Percentiles rank a stretch among this genome's conserved stretches.
These are phyloP conservation scores for Philopedon plagiatum DNA, from an alignment of 2,888 invertebrate genomes.

Conservation along the genomic window DNA sequence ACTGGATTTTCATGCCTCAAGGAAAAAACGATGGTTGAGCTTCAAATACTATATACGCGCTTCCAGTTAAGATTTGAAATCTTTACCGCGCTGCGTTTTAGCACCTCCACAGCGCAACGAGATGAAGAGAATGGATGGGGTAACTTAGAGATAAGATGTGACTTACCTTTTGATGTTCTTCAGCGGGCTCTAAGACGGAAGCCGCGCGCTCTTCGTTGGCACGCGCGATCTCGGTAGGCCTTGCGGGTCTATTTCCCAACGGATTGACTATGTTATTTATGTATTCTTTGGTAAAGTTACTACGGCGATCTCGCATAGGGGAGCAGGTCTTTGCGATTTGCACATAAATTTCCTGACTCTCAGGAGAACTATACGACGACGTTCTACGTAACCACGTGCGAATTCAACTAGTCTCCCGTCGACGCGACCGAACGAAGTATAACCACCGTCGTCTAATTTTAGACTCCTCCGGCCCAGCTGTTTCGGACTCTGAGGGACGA, in stretches of 20 bases:
- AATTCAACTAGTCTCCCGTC: constrained; percentile 49
- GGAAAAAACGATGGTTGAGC: no score
- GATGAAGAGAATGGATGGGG: not conserved
- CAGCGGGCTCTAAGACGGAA: constrained; percentile 59
- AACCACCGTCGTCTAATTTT: constrained; percentile 62
- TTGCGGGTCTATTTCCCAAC: constrained; percentile 71
- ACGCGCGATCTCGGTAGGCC: constrained; percentile 69
- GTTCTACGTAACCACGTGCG: constrained; percentile 57
- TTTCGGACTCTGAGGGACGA: constrained; percentile 49
- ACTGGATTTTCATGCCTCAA: no score
- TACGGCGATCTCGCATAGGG: constrained; percentile 69
- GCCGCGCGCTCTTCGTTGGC: constrained; percentile 61
- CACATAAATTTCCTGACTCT: constrained; percentile 60
- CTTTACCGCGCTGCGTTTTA: not conserved
- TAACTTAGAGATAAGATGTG: not conserved
- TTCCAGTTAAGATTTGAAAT: not conserved
- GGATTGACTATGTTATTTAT: constrained; percentile 68
- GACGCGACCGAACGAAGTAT: constrained; percentile 50
- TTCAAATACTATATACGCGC: no score
- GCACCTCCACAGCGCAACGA: not conserved
- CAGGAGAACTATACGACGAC: constrained; percentile 44
- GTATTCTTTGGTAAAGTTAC: constrained; percentile 68
- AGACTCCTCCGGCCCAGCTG: constrained; percentile 61
- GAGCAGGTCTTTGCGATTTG: constrained; percentile 62
- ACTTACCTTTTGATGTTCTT: constrained; percentile 57